Conservation (phyloP, 2,113 vertebrate genomes). For the Podilymbus podiceps region DNA sequence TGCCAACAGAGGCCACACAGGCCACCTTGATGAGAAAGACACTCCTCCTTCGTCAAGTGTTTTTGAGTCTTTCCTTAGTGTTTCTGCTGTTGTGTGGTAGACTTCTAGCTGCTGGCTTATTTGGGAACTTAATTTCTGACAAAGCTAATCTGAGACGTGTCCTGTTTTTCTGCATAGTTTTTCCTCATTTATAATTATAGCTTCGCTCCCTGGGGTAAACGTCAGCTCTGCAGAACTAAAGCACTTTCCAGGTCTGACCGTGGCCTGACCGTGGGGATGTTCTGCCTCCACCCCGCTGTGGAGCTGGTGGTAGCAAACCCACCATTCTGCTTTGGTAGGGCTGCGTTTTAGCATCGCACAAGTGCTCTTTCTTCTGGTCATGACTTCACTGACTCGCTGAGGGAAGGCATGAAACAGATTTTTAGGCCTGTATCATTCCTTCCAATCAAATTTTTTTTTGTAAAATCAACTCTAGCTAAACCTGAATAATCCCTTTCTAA, state of each 20-base stretch:
- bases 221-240: not conserved
- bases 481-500: slow-evolving; percentile 53
- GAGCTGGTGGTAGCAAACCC: not conserved
- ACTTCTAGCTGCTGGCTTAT: not conserved
- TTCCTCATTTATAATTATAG: not conserved
- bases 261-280: not conserved
- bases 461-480: slow-evolving; percentile 14
- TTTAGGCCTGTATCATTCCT: not conserved
- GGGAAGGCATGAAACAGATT: slow-evolving; percentile 14
- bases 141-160: not conserved
- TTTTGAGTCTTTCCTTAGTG: not conserved
- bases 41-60: not conserved
- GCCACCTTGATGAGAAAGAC: not conserved
- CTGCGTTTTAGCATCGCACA: not conserved
- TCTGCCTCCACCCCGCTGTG: not conserved
- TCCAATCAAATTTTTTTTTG: not conserved
- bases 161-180: not conserved
- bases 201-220: not conserved
- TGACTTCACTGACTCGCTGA: not conserved
- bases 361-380: slow-evolving; percentile 16
- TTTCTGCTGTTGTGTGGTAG: not conserved
- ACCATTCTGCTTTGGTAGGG: not conserved
- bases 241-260: not conserved
- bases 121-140: not conserved
- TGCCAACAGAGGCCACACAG: not conserved